Conservation (phyloP, 1,140 invertebrate genomes). For the Pogonomyrmex barbatus region DNA sequence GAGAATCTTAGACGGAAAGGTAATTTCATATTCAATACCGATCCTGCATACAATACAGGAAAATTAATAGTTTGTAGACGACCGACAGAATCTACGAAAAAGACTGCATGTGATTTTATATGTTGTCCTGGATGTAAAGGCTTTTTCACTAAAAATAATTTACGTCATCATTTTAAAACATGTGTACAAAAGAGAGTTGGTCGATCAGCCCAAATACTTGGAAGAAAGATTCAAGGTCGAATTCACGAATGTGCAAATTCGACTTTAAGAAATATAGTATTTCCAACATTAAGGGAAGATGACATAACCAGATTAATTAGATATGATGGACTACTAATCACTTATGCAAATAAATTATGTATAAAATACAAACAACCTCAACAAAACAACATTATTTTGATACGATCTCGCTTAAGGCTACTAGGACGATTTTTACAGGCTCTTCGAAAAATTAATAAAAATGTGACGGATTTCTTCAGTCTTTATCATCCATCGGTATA, state of each 20-base stretch:
- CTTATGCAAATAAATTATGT: conserved; percentile 12
- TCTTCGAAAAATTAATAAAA: background rate
- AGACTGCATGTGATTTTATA: background rate
- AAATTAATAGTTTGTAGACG: conserved; percentile 26
- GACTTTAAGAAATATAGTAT: conserved; percentile 12
- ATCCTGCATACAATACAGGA: background rate
- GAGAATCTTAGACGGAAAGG: background rate
- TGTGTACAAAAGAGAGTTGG: background rate
- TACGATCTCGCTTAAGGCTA: background rate
- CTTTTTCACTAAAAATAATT: background rate
- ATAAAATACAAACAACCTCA: background rate
- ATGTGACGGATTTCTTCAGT: background rate
- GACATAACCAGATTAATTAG: background rate
- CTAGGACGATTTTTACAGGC: conserved; percentile 24
- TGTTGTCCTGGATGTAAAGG: conserved; percentile 1
- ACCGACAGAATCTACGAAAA: background rate
- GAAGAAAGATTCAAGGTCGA: conserved; percentile 10
- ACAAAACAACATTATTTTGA: background rate
- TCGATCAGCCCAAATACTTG: conserved; percentile 2
- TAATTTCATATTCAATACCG: background rate
- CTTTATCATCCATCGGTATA: conserved; percentile 8
- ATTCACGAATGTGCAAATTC: conserved; percentile 13
- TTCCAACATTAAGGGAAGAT: background rate
- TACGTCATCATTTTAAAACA: conserved; percentile 26
- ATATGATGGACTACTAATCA: conserved; percentile 13